Base-by-base conservation (phyloP, 1,140 invertebrate genomes). In the Dendroctonus valens region DNA sequence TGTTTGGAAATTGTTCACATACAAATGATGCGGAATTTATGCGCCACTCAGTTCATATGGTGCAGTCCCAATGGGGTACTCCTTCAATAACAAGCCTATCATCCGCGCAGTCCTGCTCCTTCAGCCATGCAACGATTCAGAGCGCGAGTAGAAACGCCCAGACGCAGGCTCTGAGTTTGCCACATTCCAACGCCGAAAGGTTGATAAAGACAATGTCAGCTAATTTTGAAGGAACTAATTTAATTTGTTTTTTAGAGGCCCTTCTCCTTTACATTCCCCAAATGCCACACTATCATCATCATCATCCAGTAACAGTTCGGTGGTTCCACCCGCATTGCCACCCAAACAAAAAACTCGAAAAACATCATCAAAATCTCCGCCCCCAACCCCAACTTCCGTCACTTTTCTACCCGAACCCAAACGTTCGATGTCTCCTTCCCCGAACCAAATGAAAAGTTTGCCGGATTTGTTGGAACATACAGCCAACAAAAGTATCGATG, bases 1-100 rank as follows among this genome's bases (percentile, higher is more conserved):
- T 95, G 86, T 92, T 95, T 77, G 91, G 92, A 1, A 91, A 92
- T 76, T 94, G 92, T 80, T 90, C 89, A 61, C 90, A 92, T 72
- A 87, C 89, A 38, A 82, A 80, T 66, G 83, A 83, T 59, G 84
- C 83, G 68, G 89, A 92, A 72, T 88, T 91, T 78, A 87, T 91
- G 73, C 83, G 91, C 39, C 91, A 93, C 76, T 93, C 91, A 3
- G 84, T 93, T 73, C 91, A 93, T 75, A 83, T 90, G 62, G 86
- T 83, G 69, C 83, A 85, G 77, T 78, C 85, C 59, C 82, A 84
- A 76, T 89, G 85, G 82, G 83, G 69, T 82, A 87, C 78, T 80
- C 83, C 54, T 70, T 82, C 53, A 4, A 67, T 51, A 38, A 41
- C 67, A 3, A 74, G 73, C 15, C 41, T 78, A 15, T 82, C 83